Conservation (phyloP, 2,113 vertebrate genomes). For the Rhodinocichla rosea region DNA sequence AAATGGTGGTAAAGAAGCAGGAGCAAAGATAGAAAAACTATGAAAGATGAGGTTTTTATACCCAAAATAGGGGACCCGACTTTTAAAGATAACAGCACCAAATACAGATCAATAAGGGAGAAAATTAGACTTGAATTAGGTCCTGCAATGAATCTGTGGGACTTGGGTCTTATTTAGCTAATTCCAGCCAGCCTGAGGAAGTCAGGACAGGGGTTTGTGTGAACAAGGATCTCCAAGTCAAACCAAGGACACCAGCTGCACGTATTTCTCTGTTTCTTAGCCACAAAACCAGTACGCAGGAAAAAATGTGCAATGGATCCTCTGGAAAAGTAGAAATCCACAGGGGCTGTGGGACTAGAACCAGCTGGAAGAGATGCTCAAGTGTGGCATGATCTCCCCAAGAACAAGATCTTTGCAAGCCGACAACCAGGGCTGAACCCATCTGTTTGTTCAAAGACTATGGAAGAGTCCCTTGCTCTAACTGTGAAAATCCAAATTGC, state of each 20-base stretch:
- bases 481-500: not conserved
- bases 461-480: not conserved
- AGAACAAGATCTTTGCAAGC: not conserved
- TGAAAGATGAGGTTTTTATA: slow-evolving; percentile 23
- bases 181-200: not conserved
- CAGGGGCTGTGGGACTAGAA: too few relatives aligned
- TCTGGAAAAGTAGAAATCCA: not conserved
- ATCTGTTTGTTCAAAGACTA: not conserved
- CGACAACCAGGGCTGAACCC: not conserved
- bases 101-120: slow-evolving; percentile 11
- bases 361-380: not conserved
- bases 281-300: rapidly evolving
- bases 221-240: not conserved
- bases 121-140: slow-evolving; percentile 1
- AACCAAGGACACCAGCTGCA: not conserved
- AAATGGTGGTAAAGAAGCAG: slow-evolving; percentile 1
- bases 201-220: not conserved
- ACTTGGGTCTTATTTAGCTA: not conserved
- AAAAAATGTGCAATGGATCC: not conserved
- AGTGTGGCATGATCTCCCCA: not conserved
- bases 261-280: rapidly evolving
- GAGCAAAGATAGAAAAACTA: not conserved
- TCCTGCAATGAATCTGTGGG: not conserved
- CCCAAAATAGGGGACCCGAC: not conserved
- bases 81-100: not conserved